A percentile compares a stretch with the other conserved stretches of the same genome.
Conservation (phyloP, 2,797 vertebrate genomes). For the Nyctibius grandis region DNA sequence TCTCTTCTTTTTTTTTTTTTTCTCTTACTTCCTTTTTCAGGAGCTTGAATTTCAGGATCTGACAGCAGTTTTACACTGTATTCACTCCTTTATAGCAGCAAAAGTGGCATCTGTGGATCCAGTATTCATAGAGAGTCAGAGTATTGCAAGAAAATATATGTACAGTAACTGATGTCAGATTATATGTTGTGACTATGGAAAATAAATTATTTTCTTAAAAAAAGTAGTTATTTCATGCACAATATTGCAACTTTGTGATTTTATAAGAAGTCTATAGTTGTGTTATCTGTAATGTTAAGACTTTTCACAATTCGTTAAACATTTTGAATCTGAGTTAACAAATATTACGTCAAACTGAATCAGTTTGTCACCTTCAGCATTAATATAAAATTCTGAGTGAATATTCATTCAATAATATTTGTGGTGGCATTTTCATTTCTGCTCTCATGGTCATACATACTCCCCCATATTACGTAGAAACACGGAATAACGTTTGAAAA, state of each 20-base stretch:
- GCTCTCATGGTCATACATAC: not conserved
- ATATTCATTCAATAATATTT: not conserved
- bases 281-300: constrained; percentile 60
- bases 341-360: constrained; percentile 37
- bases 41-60: constrained; percentile 93
- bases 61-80: constrained; percentile 89
- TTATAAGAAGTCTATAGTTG: constrained; percentile 77
- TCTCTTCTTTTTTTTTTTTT: not conserved
- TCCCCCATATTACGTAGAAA: not conserved
- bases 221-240: constrained; percentile 78
- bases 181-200: constrained; percentile 43
- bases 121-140: constrained; percentile 84
- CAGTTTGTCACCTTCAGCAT: constrained; percentile 20
- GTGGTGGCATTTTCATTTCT: not conserved
- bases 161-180: constrained; percentile 76
- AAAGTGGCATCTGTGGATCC: constrained; percentile 95
- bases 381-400: not conserved
- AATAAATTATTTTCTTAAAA: constrained; percentile 77
- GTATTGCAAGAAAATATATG: constrained; percentile 79
- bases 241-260: constrained; percentile 80
- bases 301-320: constrained; percentile 48
- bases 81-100: constrained; percentile 92
- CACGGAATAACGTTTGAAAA: not conserved
- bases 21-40: constrained; percentile 66
- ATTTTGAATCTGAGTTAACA: constrained; percentile 32